Conservation (phyloP, 1,140 invertebrate species). For the Bombus picipes region DNA sequence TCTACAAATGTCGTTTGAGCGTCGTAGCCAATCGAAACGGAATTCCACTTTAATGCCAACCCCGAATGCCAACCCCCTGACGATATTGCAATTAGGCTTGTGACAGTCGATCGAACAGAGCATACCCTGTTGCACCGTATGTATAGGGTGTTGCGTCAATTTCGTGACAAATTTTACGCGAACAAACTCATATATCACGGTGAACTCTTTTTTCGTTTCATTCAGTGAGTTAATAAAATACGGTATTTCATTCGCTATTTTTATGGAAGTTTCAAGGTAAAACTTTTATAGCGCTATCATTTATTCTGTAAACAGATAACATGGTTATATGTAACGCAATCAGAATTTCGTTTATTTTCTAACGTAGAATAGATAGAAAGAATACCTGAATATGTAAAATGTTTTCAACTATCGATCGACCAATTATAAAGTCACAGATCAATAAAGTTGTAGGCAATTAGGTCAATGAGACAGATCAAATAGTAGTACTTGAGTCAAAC, state of each 20-base stretch:
- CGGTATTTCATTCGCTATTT: background rate
- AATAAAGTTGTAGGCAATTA: background rate
- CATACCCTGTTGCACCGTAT: constrained; percentile 34
- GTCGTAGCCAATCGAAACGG: constrained; percentile 58
- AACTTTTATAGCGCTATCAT: too few species aligned
- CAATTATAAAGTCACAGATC: background rate
- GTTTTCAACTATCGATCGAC: background rate
- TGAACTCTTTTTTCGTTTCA: background rate
- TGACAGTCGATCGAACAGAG: constrained; percentile 63
- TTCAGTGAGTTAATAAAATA: background rate
- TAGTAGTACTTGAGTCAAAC: background rate
- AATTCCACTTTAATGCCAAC: constrained; percentile 65
- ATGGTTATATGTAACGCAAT: too few species aligned
- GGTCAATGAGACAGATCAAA: background rate
- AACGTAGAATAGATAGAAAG: too few species aligned
- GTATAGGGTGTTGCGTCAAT: constrained; percentile 20
- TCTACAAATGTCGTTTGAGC: constrained; percentile 27
- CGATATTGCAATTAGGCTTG: constrained; percentile 71
- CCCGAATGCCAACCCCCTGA: constrained; percentile 56
- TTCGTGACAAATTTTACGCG: background rate
- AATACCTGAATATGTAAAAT: background rate
- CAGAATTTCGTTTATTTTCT: too few species aligned
- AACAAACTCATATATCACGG: background rate
- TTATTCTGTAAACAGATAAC: too few species aligned
- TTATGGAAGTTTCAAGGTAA: background rate